Percentiles rank a stretch among this genome's conserved stretches.
These are phyloP conservation scores for Peromyscus attwateri DNA, from an alignment of 2,797 vertebrate genomes.

Conservation along the genomic window DNA sequence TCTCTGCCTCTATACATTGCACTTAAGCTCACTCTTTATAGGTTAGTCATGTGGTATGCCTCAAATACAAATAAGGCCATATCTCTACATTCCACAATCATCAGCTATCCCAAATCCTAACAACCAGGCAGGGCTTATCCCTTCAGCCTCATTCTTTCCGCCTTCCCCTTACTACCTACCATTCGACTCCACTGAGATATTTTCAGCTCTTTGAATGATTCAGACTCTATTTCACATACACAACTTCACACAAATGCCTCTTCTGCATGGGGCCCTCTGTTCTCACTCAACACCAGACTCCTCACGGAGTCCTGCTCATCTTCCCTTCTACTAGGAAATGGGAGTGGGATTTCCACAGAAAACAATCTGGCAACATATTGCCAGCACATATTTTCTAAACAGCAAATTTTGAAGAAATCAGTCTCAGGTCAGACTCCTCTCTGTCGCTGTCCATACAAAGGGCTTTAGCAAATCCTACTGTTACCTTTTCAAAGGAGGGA, in stretches of 20 bases:
- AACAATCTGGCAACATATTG: background rate
- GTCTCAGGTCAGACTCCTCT: background rate
- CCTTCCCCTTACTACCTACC: background rate
- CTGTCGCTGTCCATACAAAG: background rate
- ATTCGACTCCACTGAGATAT: background rate
- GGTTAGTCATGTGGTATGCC: background rate
- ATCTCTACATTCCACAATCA: background rate
- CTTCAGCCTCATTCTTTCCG: background rate
- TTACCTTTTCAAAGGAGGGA: no score
- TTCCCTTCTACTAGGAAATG: background rate
- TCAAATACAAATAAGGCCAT: background rate
- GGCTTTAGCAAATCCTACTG: no score
- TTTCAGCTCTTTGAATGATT: background rate
- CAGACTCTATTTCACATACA: background rate
- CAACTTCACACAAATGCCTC: background rate
- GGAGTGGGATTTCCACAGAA: conserved; percentile 54
- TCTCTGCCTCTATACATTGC: background rate
- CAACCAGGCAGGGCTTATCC: background rate
- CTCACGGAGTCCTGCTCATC: background rate
- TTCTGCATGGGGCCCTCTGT: background rate
- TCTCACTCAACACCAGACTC: background rate
- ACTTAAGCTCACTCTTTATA: background rate
- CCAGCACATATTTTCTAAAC: background rate
- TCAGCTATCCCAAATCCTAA: background rate
- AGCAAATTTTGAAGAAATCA: background rate